phyloP scores from a whole-genome alignment of 2,888 invertebrate genomes.

The Cheilosia vulpina region DNA sequence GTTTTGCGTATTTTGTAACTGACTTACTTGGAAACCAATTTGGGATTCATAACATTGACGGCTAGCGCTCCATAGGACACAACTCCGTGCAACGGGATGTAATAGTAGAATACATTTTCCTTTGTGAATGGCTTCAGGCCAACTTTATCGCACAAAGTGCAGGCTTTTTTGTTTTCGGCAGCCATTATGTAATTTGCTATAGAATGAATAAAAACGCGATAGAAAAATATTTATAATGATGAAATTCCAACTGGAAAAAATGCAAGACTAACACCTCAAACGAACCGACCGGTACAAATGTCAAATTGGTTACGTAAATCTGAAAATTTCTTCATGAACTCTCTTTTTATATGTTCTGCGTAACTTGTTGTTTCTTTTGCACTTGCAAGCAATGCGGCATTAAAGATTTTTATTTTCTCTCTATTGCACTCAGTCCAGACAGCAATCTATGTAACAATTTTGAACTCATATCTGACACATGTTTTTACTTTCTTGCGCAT shows the following conservation, averaged over 20 bases:
- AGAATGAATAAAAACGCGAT: neutral
- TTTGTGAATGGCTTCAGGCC: conserved; percentile 88
- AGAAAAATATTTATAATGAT: conserved; percentile 8
- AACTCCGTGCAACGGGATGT: conserved; percentile 90
- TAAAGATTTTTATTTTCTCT: conserved; percentile 1
- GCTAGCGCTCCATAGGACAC: conserved; percentile 91
- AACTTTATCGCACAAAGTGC: conserved; percentile 81
- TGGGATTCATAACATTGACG: conserved; percentile 93
- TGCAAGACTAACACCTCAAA: conserved; percentile 35
- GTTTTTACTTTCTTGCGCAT: conserved; percentile 34
- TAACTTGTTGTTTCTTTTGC: conserved; percentile 15
- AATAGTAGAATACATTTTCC: conserved; percentile 89
- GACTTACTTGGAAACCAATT: conserved; percentile 88
- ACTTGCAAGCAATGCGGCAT: conserved; percentile 6
- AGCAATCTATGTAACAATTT: neutral
- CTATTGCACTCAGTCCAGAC: neutral
- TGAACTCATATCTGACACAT: neutral
- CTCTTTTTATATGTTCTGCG: conserved; percentile 10
- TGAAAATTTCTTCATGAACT: conserved; percentile 43
- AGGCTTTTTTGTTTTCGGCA: conserved; percentile 77
- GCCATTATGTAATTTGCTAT: conserved; percentile 77
- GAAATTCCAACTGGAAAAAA: conserved; percentile 48
- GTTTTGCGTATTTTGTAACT: neutral
- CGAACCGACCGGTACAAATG: conserved; percentile 67
- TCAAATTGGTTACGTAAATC: conserved; percentile 68